Percentiles rank a stretch among this genome's conserved stretches.
Evolutionary conservation across 2,113 vertebrate species (phyloP).

Genomic region (Monarcha castaneiventris): DNA sequence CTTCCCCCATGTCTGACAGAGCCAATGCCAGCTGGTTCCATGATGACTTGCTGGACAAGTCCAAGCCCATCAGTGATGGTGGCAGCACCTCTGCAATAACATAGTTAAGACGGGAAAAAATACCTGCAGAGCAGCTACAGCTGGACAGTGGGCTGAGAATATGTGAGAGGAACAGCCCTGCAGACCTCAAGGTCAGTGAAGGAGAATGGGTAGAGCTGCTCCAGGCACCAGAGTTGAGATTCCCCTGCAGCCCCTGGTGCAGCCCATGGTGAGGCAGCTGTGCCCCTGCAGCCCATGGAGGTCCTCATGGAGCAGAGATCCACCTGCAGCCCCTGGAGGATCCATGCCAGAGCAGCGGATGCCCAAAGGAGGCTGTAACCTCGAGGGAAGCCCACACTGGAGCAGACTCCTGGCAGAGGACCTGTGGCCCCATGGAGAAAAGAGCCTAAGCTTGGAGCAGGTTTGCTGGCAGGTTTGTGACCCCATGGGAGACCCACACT

Average conservation of each 20-base stretch:
- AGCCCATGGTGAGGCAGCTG: not conserved
- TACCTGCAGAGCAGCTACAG: not conserved
- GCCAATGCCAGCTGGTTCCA: not conserved
- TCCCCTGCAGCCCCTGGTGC: not conserved
- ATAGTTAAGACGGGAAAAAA: not conserved
- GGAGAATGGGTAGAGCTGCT: not conserved
- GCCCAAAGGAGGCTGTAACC: not conserved
- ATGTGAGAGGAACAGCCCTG: not conserved
- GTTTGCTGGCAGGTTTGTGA: not conserved
- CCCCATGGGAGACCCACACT: not conserved
- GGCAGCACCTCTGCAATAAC: not conserved
- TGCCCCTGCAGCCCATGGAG: not conserved
- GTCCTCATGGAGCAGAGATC: not conserved
- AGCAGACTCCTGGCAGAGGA: not conserved
- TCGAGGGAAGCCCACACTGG: not conserved
- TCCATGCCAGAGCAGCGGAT: not conserved
- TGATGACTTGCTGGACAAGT: not conserved
- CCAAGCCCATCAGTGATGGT: not conserved
- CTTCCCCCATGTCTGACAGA: not conserved
- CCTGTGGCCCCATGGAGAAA: not conserved
- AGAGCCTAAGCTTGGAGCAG: not conserved
- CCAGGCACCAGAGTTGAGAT: fast-evolving
- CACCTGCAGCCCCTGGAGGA: not conserved
- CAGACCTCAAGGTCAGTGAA: not conserved
- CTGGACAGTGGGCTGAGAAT: not conserved